phyloP scores from a whole-genome alignment of 2,797 vertebrate species.

The Rhabdophis nuchalis region DNA sequence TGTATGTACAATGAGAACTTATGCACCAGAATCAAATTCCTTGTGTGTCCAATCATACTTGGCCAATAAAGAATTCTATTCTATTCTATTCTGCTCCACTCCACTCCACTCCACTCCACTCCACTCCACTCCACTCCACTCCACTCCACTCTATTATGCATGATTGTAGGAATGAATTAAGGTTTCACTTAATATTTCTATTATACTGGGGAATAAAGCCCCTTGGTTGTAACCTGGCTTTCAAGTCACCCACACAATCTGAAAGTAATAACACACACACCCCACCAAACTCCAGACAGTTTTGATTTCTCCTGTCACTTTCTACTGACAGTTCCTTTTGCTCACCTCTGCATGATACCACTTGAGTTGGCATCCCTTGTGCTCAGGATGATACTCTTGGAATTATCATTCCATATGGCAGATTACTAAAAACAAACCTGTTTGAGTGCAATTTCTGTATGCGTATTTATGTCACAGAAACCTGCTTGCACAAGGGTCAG shows the following conservation, averaged over 20 bases:
- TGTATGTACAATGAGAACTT: too few relatives aligned
- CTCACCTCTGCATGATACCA: constrained; percentile 25
- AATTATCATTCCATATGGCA: constrained; percentile 14
- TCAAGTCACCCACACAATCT: not conserved
- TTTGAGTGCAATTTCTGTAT: not conserved
- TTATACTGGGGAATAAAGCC: not conserved
- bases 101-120: accelerated
- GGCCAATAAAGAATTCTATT: too few relatives aligned
- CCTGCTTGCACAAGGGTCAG: constrained; percentile 6
- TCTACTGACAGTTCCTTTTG: constrained; percentile 11
- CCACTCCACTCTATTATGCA: too few relatives aligned
- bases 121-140: accelerated
- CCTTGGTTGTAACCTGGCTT: not conserved
- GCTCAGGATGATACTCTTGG: constrained; percentile 13
- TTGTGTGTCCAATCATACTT: too few relatives aligned
- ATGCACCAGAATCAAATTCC: too few relatives aligned
- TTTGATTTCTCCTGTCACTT: constrained; percentile 12
- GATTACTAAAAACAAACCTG: constrained; percentile 25
- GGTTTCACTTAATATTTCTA: not conserved
- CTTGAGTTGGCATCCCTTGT: constrained; percentile 21
- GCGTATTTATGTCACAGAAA: not conserved
- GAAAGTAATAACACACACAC: not conserved
- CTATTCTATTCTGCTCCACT: too few relatives aligned
- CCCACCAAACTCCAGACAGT: not conserved
- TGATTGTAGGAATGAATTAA: not conserved